Evolutionary conservation across 2,113 vertebrate genomes (phyloP), one percentile per base, ranked within the genome.

Genomic region (Bubo scandiacus): DNA sequence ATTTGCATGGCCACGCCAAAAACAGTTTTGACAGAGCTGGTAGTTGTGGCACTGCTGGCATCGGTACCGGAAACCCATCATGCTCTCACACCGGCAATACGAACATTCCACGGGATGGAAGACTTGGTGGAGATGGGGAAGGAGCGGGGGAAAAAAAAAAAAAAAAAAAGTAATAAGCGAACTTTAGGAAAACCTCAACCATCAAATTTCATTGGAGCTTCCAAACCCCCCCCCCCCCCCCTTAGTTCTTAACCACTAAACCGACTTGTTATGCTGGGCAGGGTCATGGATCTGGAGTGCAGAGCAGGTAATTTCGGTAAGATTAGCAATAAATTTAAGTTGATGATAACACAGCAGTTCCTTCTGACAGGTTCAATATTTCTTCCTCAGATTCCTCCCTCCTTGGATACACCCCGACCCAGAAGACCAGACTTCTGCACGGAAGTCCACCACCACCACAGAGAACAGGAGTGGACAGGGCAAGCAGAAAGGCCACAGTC

Each of bases 21-120:
- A 99, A 97, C 99, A 99, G 96, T 96, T 99, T 87, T 99, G 99
- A 95, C 99, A 99, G 91, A 99, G 99, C 98, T 99, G 99, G 98
- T 99, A 99, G 96, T 98, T 99, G 97, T 99, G 99, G 98, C 99
- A 99, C 98, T 99, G 99, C 97, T 99, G 99, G 98, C 99, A 99
- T 6, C 99, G 99, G 94, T 99, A 99, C 45, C 99, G 98, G 98
- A 99, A 99, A 29, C 99, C 99, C 99, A 99, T 99, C 99, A 99
- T 99, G 97, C 99, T 99, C 98, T 99, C 99, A 9, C 99, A 99
- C 45, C 98, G 99, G 97, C 99, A 99, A 42, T 99, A 99, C 11
- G 99, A 99, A 94, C 99, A 99, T 93, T 99, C 99, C 97, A 99
- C 99, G 1, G 99, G 99, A 96, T 99, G 99, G 99, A 99, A 99